These are phyloP conservation scores for Gallinago stenura DNA, from an alignment of 2,797 vertebrate species.

Conservation along the genomic window DNA sequence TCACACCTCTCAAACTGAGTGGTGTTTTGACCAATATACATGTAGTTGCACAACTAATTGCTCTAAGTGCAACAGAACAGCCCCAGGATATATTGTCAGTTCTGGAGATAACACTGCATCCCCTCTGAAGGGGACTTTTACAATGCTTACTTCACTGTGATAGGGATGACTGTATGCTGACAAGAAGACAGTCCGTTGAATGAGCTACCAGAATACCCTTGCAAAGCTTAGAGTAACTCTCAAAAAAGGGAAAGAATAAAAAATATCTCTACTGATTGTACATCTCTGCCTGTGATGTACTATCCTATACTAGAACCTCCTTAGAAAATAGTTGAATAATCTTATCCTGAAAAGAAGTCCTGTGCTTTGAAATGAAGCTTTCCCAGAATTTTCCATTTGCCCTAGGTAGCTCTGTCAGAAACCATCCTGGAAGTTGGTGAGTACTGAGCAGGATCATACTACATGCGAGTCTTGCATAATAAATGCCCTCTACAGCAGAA, in stretches of 20 bases:
- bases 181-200: background rate
- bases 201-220: background rate
- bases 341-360: background rate
- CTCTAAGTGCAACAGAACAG: background rate
- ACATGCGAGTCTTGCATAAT: background rate
- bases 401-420: background rate
- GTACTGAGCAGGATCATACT: background rate
- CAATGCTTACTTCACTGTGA: background rate
- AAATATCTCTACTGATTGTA: background rate
- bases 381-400: conserved; percentile 1
- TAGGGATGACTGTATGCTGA: background rate
- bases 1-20: background rate
- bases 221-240: background rate
- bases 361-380: background rate
- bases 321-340: background rate
- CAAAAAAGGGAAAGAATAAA: background rate
- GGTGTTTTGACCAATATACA: background rate
- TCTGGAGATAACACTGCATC: background rate
- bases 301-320: background rate
- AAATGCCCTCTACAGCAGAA: background rate
- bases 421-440: background rate
- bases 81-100: background rate
- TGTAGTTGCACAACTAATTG: background rate
- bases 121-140: background rate
- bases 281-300: background rate